Conservation (phyloP, 2,113 vertebrate species). For the Aplodontia rufa region DNA sequence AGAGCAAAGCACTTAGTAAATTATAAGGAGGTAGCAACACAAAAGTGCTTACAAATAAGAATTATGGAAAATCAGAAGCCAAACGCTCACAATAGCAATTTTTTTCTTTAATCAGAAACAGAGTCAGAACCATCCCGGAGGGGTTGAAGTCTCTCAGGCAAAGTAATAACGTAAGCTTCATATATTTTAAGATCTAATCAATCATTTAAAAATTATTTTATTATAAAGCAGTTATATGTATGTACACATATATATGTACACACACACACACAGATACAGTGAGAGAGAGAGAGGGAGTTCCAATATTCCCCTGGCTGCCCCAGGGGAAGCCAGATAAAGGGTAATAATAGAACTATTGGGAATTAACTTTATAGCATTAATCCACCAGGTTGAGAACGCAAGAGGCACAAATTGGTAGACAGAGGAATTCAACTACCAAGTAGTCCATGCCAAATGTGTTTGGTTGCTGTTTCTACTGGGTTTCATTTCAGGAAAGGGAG, state of each 20-base stretch:
- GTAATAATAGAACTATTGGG: conserved; percentile 72
- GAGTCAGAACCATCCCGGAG: conserved; percentile 50
- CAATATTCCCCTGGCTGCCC: conserved; percentile 36
- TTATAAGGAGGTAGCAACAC: conserved; percentile 30
- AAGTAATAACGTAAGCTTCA: conserved; percentile 67
- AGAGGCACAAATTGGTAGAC: conserved; percentile 52
- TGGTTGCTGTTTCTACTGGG: conserved; percentile 3
- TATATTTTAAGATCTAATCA: conserved; percentile 78
- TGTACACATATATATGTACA: too few relatives aligned
- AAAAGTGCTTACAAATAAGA: conserved; percentile 75
- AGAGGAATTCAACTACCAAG: neutral
- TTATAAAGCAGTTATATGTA: conserved; percentile 62
- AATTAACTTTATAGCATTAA: conserved; percentile 74
- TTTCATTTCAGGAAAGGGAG: conserved; percentile 63
- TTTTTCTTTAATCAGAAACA: conserved; percentile 64
- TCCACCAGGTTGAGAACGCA: conserved; percentile 29
- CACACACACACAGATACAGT: too few relatives aligned
- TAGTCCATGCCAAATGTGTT: neutral
- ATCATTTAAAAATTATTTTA: conserved; percentile 74
- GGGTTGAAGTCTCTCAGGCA: conserved; percentile 52
- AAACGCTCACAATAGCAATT: conserved; percentile 67
- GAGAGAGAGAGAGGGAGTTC: too few relatives aligned
- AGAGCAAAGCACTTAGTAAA: conserved; percentile 67
- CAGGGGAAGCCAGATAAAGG: conserved; percentile 73
- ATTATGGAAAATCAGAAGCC: conserved; percentile 73